Percentiles rank a stretch among this genome's conserved stretches.
These are phyloP conservation scores for Ectemnius lituratus DNA, from an alignment of 2,888 invertebrate species.

Conservation along the genomic window DNA sequence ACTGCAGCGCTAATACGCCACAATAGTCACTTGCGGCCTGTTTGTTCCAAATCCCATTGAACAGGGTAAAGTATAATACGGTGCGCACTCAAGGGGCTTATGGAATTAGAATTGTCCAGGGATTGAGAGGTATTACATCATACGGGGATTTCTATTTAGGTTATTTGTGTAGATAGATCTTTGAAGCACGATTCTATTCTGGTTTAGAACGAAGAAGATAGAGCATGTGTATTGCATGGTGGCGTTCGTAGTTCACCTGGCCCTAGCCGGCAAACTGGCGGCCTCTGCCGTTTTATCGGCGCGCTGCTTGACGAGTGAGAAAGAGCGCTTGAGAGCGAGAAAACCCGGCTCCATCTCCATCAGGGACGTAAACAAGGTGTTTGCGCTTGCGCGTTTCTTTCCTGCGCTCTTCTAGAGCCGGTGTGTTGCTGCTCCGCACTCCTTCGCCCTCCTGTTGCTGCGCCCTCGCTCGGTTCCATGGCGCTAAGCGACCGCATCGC, in stretches of 20 bases:
- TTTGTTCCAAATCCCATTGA: no score
- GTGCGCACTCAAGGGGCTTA: no score
- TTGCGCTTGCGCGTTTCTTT: constrained; percentile 67
- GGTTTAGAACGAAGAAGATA: not conserved
- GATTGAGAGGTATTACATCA: no score
- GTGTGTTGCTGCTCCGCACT: not conserved
- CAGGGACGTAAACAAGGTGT: constrained; percentile 73
- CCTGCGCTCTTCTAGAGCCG: constrained; percentile 32
- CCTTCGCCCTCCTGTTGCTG: not conserved
- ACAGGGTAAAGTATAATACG: no score
- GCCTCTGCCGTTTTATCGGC: constrained; percentile 49
- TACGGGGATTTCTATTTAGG: no score
- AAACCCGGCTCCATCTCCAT: constrained; percentile 42
- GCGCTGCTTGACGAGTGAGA: constrained; percentile 32
- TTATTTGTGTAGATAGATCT: not conserved
- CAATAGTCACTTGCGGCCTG: no score
- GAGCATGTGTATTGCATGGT: constrained; percentile 8
- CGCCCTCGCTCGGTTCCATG: constrained; percentile 15
- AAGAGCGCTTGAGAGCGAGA: not conserved
- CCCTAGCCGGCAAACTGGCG: constrained; percentile 40
- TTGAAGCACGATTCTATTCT: not conserved
- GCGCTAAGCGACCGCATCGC: constrained; percentile 55
- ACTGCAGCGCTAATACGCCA: no score
- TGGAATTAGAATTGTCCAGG: no score
- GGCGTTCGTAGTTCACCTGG: constrained; percentile 6